Conservation (phyloP, 2,113 vertebrate genomes). For the Cromileptes altivelis region DNA sequence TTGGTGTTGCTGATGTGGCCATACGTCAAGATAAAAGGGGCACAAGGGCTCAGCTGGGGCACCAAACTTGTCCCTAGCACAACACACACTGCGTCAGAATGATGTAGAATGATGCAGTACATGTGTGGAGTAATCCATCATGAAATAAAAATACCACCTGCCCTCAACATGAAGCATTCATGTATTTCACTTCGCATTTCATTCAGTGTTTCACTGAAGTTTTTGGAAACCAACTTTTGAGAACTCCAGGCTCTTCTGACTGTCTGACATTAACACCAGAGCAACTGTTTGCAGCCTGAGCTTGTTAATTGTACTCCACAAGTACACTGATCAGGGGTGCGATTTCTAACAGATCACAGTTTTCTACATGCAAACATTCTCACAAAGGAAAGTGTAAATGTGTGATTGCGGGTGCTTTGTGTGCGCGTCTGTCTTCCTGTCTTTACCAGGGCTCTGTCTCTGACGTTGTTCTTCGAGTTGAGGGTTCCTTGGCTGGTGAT, state of each 20-base stretch:
- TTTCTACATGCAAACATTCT: constrained; percentile 5
- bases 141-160: background rate
- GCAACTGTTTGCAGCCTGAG: constrained; percentile 23
- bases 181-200: background rate
- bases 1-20: background rate
- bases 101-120: background rate
- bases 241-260: background rate
- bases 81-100: background rate
- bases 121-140: background rate
- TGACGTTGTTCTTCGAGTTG: constrained; percentile 81
- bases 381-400: constrained; percentile 10
- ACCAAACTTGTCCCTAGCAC: background rate
- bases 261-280: background rate
- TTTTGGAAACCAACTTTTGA: background rate
- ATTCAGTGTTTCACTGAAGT: background rate
- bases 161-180: background rate
- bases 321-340: constrained; percentile 31
- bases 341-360: constrained; percentile 29
- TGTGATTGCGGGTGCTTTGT: background rate
- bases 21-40: background rate
- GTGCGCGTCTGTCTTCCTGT: background rate
- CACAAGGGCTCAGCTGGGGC: background rate
- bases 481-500: constrained; percentile 86
- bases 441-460: constrained; percentile 91
- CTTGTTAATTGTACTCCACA: constrained; percentile 34